Evolutionary conservation across 1,140 invertebrate species (phyloP), one percentile per base, ranked within the genome.

Genomic region (Nasonia giraulti): DNA sequence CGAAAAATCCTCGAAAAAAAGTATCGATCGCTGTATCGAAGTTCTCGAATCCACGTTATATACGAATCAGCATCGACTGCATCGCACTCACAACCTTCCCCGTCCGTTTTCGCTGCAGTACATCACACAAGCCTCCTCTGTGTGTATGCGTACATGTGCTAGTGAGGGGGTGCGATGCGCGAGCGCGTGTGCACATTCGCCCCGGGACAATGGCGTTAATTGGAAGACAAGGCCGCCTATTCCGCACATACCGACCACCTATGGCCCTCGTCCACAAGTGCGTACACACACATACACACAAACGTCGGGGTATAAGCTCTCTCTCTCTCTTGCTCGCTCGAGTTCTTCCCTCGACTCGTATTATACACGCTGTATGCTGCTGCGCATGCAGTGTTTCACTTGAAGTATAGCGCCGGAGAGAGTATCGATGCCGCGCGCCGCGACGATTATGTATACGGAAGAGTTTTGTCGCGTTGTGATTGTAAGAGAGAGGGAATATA

Each of bases 161-260:
- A 37, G 40, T 23, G 62, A 69, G 14, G 31, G 66, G 62, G 33
- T n/a, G 73, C 14, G 10, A 20, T 75, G 33, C 37, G 40, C 73
- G 74, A 11, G 55, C 33, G 50, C 76, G 68, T 74, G 83, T 84
- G 50, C 47, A 75, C 77, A 75, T 40, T n/a, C 73, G 73, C 73
- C 68, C 37, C 10, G 27, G 78, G 68, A 86, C 80, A 86, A 86
- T 86, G 85, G 81, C 85, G 76, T 86, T 83, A 86, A 86, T 86
- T 86, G 85, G 84, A 79, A 82, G 84, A 85, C 85, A 86, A 86
- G 33, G 73, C 79, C 71, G 71, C 40, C 66, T 37, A 37, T 1
- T 14, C 68, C 47, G 83, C 83, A 75, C 69, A 80, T 75, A 80
- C 68, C 68, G 69, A 80, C 47, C 77, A 68, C 76, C 77, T 40